Percentiles rank a stretch among this genome's conserved stretches.
Conservation (phyloP, 2,888 invertebrate species). For the Drosophila austrosaltans region DNA sequence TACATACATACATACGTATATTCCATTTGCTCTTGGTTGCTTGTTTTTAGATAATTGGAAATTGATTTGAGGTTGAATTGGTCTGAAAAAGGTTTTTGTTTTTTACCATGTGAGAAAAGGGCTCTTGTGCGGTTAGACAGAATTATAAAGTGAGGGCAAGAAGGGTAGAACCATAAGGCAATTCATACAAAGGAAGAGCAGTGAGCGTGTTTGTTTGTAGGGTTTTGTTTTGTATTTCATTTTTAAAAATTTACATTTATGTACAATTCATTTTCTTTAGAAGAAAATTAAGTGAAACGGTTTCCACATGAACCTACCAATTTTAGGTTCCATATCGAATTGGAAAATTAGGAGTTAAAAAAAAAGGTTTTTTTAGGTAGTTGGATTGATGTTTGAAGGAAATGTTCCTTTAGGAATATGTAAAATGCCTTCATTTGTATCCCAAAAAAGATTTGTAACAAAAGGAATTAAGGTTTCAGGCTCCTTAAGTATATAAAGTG, state of each 20-base stretch:
- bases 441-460: no score
- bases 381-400: no score
- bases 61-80: conserved; percentile 42
- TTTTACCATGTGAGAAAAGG: background rate
- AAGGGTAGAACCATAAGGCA: background rate
- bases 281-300: background rate
- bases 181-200: background rate
- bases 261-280: background rate
- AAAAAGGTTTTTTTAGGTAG: no score
- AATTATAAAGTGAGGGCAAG: conserved; percentile 9
- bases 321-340: background rate
- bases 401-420: no score
- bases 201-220: background rate
- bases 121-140: conserved; percentile 24
- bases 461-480: no score
- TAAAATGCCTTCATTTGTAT: no score
- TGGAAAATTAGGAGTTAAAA: background rate
- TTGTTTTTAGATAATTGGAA: conserved; percentile 43
- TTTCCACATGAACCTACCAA: background rate
- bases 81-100: background rate
- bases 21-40: conserved; percentile 2
- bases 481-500: no score
- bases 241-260: background rate
- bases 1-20: background rate
- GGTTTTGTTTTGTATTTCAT: background rate